Evolutionary conservation across 2,113 vertebrate genomes (phyloP), one percentile per base, ranked within the genome.

Genomic region (Cynoglossus semilaevis): DNA sequence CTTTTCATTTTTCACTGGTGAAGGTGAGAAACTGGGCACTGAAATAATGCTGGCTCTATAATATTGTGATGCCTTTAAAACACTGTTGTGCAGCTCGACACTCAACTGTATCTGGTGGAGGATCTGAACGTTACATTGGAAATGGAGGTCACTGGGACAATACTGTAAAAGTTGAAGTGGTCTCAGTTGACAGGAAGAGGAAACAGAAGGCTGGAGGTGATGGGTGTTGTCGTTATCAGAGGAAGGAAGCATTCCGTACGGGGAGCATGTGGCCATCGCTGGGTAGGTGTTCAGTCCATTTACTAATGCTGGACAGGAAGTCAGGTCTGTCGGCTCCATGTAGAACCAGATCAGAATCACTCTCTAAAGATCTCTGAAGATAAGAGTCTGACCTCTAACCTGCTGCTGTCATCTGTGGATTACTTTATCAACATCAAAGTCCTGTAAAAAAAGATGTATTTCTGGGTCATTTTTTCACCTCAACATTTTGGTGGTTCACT

Each of bases 151-250:
- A 63, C 46, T 55, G 70, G 74, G 77, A 80, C 52, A 13, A 38
- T 59, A 29, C 22, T 18, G 70, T 65, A 63, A 70, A 79, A 69
- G 9, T 44, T 22, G 37, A 68, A 59, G 44, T 22, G 34, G 46
- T 45, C 76, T 77, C 74, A 70, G 63, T 70, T 72, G 77, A 81
- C 77, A 66, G 84, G 85, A 89, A 79, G 51, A 81, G 89, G 89
- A 90, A 87, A 79, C 88, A 90, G 89, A 90, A 82, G 83, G 82
- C 68, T 37, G 60, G 72, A 56, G 76, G 60, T 84, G 87, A 90
- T 88, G 79, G 14, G 63, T 83, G 81, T 81, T 79, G 81, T 87
- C 87, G 81, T 77, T 54, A 51, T 45, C 10, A 38, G 35, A 57
- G 55, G 49, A 63, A 87, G 89, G 88, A 88, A 83, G 71, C 40